phyloP scores from a whole-genome alignment of 2,113 vertebrate genomes.

The Zosterops pallidus region DNA sequence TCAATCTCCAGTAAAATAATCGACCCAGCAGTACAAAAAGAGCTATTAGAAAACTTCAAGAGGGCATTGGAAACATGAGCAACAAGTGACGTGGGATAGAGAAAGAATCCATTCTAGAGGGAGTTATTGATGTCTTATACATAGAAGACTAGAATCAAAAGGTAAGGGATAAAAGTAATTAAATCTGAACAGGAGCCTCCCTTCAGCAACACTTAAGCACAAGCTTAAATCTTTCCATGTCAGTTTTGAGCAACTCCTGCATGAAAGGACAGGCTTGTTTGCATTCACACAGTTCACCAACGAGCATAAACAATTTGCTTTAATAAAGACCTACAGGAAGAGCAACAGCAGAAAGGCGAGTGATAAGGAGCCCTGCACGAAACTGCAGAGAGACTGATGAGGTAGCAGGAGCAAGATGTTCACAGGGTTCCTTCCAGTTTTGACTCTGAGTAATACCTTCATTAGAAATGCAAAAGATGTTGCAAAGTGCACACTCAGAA shows the following conservation, averaged over 20 bases:
- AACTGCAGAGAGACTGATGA: neutral
- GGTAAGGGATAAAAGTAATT: slow-evolving; percentile 27
- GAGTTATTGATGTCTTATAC: slow-evolving; percentile 33
- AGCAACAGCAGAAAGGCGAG: neutral
- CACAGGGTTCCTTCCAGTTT: neutral
- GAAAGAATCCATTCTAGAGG: slow-evolving; percentile 9
- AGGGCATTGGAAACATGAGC: slow-evolving; percentile 18
- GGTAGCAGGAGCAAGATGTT: neutral
- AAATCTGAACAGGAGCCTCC: neutral
- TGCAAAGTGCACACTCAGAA: neutral
- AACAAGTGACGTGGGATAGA: slow-evolving; percentile 37
- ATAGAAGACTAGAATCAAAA: slow-evolving; percentile 35
- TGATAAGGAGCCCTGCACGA: neutral
- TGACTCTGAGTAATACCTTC: neutral
- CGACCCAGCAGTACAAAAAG: slow-evolving; percentile 34
- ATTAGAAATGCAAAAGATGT: neutral
- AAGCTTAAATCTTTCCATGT: slow-evolving; percentile 8
- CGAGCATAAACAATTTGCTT: neutral
- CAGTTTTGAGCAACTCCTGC: neutral
- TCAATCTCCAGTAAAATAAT: slow-evolving; percentile 59
- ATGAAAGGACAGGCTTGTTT: neutral
- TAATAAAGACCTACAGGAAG: neutral
- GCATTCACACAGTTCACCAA: neutral
- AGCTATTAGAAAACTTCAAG: slow-evolving; percentile 44
- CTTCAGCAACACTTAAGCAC: neutral